Evolutionary conservation across 2,888 invertebrate species (phyloP), one percentile per base, ranked within the genome.

Genomic region (Dicyrtomina minuta): DNA sequence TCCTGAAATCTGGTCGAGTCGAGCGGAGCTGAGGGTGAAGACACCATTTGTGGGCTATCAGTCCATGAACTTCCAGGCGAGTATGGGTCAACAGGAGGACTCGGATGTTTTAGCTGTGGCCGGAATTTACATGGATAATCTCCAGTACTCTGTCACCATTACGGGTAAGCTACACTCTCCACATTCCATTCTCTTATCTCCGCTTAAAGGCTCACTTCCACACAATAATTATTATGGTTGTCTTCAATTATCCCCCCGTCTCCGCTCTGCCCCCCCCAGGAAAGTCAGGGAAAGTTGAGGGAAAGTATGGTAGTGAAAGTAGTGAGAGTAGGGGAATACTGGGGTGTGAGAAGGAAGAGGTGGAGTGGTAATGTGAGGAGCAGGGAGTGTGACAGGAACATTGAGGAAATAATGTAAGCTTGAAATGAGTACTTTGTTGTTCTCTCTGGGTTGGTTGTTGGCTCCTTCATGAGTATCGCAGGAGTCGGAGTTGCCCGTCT

Each of bases 1-100:
- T 22, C 66, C 73, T 13, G 76, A 78, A 71, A 70, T 78, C 20
- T 65, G 75, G 62, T 74, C 74, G 6, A 78, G 75, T 53, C 74
- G 77, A 58, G 72, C 71, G 1, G 77, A 78, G 58, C 68, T 78
- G 2, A 75, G 74, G 49, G 67, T 77, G 51, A 78, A 77, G 72
- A 77, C 77, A 8, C 76, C 78, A 67, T 78, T 77, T 70, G 71
- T 70, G 15, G 76, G 77, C 51, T 75, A 70, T 61, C 75, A 75
- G 68, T 75, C 76, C 51, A 33, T 77, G 10, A 75, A 77, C 66
- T 69, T 76, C 4, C 77, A 75, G 65, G 75, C 69, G 1, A 73
- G 75, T 70, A 65, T 77, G 43, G 78, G 77, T 22, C 72, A 77
- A 51, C 74, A 77, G 44, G 78, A 78, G 65, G 76, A 76, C 56